Evolutionary conservation across 2,888 invertebrate genomes (phyloP).

Genomic region (Drosophila melanocephala): DNA sequence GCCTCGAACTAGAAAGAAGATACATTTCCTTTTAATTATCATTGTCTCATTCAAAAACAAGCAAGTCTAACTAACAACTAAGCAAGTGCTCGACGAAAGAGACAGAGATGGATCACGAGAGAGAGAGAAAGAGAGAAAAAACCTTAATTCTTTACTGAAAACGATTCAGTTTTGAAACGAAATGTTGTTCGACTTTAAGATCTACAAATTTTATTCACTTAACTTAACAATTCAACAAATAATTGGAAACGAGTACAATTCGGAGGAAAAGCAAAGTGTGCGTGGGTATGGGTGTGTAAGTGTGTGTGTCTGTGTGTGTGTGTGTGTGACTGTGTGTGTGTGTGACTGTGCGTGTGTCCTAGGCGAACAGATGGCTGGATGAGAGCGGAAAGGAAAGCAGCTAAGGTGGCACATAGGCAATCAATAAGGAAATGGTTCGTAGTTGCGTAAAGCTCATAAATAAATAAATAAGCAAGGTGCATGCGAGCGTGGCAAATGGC

Average conservation of each 20-base stretch:
- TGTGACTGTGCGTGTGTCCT: not conserved
- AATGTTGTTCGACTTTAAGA: not conserved
- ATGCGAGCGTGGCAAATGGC: slow-evolving; percentile 36
- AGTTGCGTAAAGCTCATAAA: slow-evolving; percentile 53
- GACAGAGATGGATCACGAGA: not conserved
- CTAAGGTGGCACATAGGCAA: slow-evolving; percentile 38
- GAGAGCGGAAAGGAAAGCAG: slow-evolving; percentile 14
- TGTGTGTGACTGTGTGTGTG: too few relatives aligned
- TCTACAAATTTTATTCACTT: not conserved
- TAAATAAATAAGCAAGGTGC: slow-evolving; percentile 55
- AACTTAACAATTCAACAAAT: not conserved
- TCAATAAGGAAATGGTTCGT: slow-evolving; percentile 62
- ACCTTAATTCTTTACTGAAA: not conserved
- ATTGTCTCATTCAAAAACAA: not conserved
- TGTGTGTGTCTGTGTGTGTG: too few relatives aligned
- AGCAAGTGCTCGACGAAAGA: not conserved
- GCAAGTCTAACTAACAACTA: not conserved
- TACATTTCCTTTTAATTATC: not conserved
- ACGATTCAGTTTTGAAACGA: not conserved
- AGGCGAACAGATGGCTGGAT: too few relatives aligned
- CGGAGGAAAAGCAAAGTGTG: not conserved
- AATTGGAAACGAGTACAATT: not conserved
- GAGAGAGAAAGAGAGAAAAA: not conserved
- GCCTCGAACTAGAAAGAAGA: too few relatives aligned
- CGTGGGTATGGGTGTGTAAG: too few relatives aligned